A percentile compares a stretch with the other conserved stretches of the same genome.
phyloP scores from a whole-genome alignment of 2,888 invertebrate genomes.

The Hipparchia semele region DNA sequence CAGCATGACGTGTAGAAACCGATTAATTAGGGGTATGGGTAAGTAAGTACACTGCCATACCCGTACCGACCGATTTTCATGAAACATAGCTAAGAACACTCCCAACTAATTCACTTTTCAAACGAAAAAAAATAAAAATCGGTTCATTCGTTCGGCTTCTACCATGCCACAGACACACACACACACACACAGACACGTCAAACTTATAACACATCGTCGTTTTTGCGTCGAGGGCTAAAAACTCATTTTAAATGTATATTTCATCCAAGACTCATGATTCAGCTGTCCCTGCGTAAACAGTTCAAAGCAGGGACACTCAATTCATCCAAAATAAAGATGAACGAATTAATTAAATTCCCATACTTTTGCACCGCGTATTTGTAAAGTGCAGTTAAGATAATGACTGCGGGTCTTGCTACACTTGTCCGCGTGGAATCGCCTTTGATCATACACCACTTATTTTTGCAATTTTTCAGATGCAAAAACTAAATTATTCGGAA shows the following conservation, averaged over 20 bases:
- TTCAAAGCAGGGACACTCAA: conserved; percentile 27
- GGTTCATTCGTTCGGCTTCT: too few species aligned
- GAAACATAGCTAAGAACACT: too few species aligned
- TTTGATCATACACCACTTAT: background rate
- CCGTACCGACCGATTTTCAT: too few species aligned
- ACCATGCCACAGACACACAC: too few species aligned
- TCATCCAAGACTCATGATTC: conserved; percentile 15
- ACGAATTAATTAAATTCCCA: conserved; percentile 36
- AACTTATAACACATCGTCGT: too few species aligned
- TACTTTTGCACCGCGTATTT: conserved; percentile 34
- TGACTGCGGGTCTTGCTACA: conserved; percentile 43
- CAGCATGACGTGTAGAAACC: too few species aligned
- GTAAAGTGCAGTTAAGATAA: conserved; percentile 50
- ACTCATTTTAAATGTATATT: conserved; percentile 8
- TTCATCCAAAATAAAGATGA: conserved; percentile 27
- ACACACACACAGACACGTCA: too few species aligned
- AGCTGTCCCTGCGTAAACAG: conserved; percentile 15
- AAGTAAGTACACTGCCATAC: too few species aligned
- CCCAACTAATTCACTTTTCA: too few species aligned
- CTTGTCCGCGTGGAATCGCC: background rate
- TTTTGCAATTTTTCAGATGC: background rate
- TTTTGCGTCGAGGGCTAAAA: background rate
- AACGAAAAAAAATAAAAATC: too few species aligned
- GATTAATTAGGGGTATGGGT: too few species aligned
- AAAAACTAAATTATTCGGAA: background rate